Evolutionary conservation across 2,113 vertebrate species (phyloP).

Genomic region (Hirundichthys speculiger): DNA sequence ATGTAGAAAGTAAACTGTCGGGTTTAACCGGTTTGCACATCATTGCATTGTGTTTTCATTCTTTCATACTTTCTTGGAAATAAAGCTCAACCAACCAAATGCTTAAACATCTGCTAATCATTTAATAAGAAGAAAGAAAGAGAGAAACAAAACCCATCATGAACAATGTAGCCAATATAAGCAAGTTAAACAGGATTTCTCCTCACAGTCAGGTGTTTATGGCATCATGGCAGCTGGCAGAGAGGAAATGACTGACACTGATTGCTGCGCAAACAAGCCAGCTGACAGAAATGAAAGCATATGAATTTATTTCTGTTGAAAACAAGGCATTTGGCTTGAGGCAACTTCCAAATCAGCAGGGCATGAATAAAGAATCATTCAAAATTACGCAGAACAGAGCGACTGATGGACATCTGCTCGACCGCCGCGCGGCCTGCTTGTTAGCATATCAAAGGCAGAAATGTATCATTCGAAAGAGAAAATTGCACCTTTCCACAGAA

Average conservation of each 20-base stretch:
- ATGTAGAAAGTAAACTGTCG: no score
- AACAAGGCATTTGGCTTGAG: conserved; percentile 56
- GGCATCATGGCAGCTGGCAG: conserved; percentile 29
- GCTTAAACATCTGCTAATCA: background rate
- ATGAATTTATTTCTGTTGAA: conserved; percentile 45
- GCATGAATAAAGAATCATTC: conserved; percentile 69
- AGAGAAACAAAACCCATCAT: background rate
- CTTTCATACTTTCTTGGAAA: no score
- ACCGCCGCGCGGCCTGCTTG: conserved; percentile 39
- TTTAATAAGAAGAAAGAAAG: background rate
- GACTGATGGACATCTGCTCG: conserved; percentile 67
- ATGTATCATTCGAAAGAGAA: conserved; percentile 21
- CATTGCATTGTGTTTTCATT: no score
- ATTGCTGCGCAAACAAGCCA: conserved; percentile 56
- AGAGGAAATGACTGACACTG: conserved; percentile 52
- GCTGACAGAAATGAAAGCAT: conserved; percentile 39
- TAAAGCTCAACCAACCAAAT: no score
- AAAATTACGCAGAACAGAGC: conserved; percentile 52
- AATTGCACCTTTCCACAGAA: background rate
- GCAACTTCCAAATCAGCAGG: conserved; percentile 61
- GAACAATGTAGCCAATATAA: background rate
- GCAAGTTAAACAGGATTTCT: background rate
- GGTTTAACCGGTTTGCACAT: no score
- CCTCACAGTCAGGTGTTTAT: conserved; percentile 6
- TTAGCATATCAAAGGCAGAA: conserved; percentile 70